Evolutionary conservation across 2,797 vertebrate species (phyloP).

Genomic region (Xenopus petersii): DNA sequence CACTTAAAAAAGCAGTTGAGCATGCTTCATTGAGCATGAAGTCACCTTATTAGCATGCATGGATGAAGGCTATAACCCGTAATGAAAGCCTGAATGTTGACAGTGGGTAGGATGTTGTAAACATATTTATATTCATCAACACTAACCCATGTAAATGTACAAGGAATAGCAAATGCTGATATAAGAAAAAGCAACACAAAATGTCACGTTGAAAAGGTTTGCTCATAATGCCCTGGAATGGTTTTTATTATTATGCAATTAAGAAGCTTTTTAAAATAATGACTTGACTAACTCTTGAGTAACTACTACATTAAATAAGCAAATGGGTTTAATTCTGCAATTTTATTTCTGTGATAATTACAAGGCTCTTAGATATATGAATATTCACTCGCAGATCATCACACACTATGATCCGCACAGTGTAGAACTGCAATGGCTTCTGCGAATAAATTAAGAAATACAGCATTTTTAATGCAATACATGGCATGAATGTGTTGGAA

Average conservation of each 20-base stretch:
- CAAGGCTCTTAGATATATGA: slow-evolving; percentile 3
- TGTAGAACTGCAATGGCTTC: too few species aligned
- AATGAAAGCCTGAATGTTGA: slow-evolving; percentile 17
- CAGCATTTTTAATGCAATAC: too few species aligned
- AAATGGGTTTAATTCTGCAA: slow-evolving; percentile 3
- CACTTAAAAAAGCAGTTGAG: slow-evolving; percentile 16
- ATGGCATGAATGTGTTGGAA: too few species aligned
- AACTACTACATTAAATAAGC: slow-evolving; percentile 2
- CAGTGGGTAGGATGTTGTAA: slow-evolving; percentile 15
- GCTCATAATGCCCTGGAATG: neutral
- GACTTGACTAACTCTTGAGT: slow-evolving; percentile 8
- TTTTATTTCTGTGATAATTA: slow-evolving; percentile 19
- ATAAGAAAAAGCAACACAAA: neutral
- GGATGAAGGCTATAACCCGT: slow-evolving; percentile 18
- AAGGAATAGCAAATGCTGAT: too few species aligned
- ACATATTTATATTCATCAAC: slow-evolving; percentile 20
- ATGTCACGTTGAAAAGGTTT: slow-evolving; percentile 12
- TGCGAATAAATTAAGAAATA: too few species aligned
- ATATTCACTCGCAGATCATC: neutral
- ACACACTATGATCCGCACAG: too few species aligned
- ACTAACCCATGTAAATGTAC: too few species aligned
- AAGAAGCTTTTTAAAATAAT: slow-evolving; percentile 27
- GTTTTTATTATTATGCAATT: slow-evolving; percentile 30
- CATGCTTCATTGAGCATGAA: slow-evolving; percentile 28
- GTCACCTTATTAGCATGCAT: slow-evolving; percentile 11